phyloP scores from a whole-genome alignment of 2,888 invertebrate species.

The Catocala sponsa region DNA sequence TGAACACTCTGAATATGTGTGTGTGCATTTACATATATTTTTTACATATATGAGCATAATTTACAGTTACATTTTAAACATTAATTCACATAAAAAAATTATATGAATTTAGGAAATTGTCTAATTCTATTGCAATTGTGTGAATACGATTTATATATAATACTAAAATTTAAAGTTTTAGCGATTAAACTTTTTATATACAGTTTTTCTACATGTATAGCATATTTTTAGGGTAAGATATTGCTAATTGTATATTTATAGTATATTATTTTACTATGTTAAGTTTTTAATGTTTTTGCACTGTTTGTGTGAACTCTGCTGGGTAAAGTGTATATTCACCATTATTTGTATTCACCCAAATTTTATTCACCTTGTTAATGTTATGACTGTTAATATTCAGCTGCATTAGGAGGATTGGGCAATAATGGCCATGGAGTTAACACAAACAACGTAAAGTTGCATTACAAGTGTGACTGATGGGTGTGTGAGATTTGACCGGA shows the following conservation, averaged over 20 bases:
- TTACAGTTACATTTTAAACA: conserved; percentile 47
- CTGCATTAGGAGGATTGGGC: conserved; percentile 6
- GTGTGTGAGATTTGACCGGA: conserved; percentile 51
- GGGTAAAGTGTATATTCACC: background rate
- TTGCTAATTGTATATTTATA: conserved; percentile 76
- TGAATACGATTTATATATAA: conserved; percentile 57
- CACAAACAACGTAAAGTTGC: conserved; percentile 56
- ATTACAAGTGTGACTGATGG: conserved; percentile 66
- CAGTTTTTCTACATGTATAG: conserved; percentile 75
- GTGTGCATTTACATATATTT: conserved; percentile 47
- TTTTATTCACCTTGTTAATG: conserved; percentile 5
- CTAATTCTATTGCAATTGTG: conserved; percentile 47
- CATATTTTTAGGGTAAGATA: conserved; percentile 71
- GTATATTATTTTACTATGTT: conserved; percentile 61
- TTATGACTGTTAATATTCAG: background rate
- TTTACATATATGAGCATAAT: conserved; percentile 50
- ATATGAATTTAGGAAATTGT: conserved; percentile 44
- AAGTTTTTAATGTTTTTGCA: conserved; percentile 57
- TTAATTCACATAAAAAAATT: conserved; percentile 35
- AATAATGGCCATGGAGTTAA: conserved; percentile 30
- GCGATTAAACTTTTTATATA: conserved; percentile 68
- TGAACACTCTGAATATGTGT: conserved; percentile 47
- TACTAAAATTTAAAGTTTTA: conserved; percentile 56
- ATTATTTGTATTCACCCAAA: background rate
- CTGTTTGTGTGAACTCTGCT: conserved; percentile 55